A percentile compares a stretch with the other conserved stretches of the same genome.
Conservation (phyloP, 2,797 vertebrate genomes). For the Galagoides demidoff region DNA sequence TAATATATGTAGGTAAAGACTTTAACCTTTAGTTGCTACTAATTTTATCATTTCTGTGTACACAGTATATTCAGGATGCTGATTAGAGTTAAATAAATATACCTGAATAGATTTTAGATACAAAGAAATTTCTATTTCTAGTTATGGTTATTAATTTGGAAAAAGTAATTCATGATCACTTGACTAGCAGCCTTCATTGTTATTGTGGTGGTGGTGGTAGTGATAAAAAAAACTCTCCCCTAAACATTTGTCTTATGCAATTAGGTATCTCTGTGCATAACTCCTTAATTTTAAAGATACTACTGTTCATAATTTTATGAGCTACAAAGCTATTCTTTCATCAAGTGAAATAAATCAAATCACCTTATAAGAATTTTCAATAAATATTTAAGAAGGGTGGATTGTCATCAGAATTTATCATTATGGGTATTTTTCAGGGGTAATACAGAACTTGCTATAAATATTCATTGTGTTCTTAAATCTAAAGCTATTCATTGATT, state of each 20-base stretch:
- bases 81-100: slow-evolving; percentile 48
- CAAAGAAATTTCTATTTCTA: neutral
- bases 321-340: slow-evolving; percentile 77
- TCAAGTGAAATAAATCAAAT: slow-evolving; percentile 83
- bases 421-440: slow-evolving; percentile 35
- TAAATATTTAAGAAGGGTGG: slow-evolving; percentile 79
- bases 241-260: slow-evolving; percentile 80
- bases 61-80: slow-evolving; percentile 55
- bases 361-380: slow-evolving; percentile 83
- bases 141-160: slow-evolving; percentile 53
- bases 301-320: slow-evolving; percentile 77
- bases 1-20: slow-evolving; percentile 36
- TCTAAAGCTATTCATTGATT: slow-evolving; percentile 76
- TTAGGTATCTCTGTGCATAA: slow-evolving; percentile 65
- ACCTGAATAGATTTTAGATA: slow-evolving; percentile 46
- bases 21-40: slow-evolving; percentile 63
- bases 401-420: slow-evolving; percentile 63
- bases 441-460: slow-evolving; percentile 72
- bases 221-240: slow-evolving; percentile 67
- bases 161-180: slow-evolving; percentile 19
- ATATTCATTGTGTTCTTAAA: slow-evolving; percentile 82
- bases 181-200: neutral
- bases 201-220: neutral
- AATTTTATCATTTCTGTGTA: slow-evolving; percentile 41
- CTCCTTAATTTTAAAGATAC: slow-evolving; percentile 82